A percentile compares a stretch with the other conserved stretches of the same genome.
Evolutionary conservation across 2,888 invertebrate genomes (phyloP).

Genomic region (Thecocarcelia acutangulata): DNA sequence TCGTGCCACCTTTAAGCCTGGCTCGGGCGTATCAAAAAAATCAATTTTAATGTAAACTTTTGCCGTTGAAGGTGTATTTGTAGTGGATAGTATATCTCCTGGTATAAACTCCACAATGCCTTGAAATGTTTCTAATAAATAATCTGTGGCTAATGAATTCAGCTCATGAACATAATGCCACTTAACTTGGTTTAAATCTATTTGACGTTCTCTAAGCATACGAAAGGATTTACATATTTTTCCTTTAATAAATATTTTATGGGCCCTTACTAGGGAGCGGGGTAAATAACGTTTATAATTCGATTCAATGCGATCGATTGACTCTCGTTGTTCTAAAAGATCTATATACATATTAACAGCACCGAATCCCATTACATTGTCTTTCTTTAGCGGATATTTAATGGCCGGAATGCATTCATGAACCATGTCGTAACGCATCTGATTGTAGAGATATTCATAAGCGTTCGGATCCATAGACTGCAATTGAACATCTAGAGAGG

Average conservation of each 20-base stretch:
- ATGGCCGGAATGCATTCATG: constrained; percentile 90
- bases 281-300: constrained; percentile 93
- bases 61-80: constrained; percentile 45
- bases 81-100: constrained; percentile 83
- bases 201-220: constrained; percentile 83
- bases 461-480: constrained; percentile 86
- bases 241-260: constrained; percentile 89
- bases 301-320: constrained; percentile 86
- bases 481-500: constrained; percentile 76
- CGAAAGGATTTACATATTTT: constrained; percentile 87
- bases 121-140: constrained; percentile 85
- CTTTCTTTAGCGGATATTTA: constrained; percentile 88
- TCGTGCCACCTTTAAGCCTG: constrained; percentile 85
- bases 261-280: constrained; percentile 88
- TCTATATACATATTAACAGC: constrained; percentile 94
- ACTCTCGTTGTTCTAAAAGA: constrained; percentile 87
- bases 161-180: constrained; percentile 91
- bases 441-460: constrained; percentile 93
- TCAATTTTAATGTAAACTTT: constrained; percentile 75
- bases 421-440: constrained; percentile 91
- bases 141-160: constrained; percentile 90
- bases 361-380: constrained; percentile 90
- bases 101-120: constrained; percentile 82
- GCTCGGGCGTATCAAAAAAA: constrained; percentile 78
- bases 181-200: constrained; percentile 85